Evolutionary conservation across 2,888 invertebrate genomes (phyloP), one percentile per base, ranked within the genome.

Genomic region (Drosophila mulleri): DNA sequence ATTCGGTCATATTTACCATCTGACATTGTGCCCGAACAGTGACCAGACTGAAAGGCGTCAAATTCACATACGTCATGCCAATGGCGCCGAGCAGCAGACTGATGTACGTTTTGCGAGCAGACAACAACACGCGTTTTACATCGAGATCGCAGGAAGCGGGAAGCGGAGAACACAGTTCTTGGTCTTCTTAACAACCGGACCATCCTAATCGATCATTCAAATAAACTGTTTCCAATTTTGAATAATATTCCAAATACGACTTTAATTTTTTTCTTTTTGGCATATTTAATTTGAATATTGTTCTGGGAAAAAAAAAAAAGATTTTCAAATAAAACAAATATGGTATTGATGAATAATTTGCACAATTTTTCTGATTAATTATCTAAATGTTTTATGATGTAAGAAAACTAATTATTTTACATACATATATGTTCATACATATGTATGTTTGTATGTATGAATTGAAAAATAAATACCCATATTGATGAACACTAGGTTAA

Each of bases 1-100:
- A 12, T 7, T 7, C 12, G 12, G 12, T n/a, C 29, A 7, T n/a
- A 54, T 20, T 77, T 83, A 83, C 83, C 72, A 50, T 86, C 72
- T 4, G 39, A 47, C 76, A 86, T 86, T 11, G 79, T 74, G 7
- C 84, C 83, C 9, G 83, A 83, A 42, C 47, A 60, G 59, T 83
- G 87, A 1, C 50, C 72, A 2, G 74, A 66, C 2, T 77, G 44
- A 16, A 71, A 63, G 3, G 58, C 53, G 1, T 67, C 44, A 41
- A 54, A 62, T 0, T 66, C 66, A 50, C 75, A 75, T 2, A 2
- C 14, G 4, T 63, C 52, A 7, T 8, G 14, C 42, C 48, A 66
- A 29, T 14, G 2, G 4, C 18, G 9, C 16, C 14, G 8, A n/a
- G 2, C 4, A 5, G 39, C 11, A 0, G 47, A 60, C 14, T 16